phyloP scores from a whole-genome alignment of 2,888 invertebrate genomes.

The Odontothrips loti region DNA sequence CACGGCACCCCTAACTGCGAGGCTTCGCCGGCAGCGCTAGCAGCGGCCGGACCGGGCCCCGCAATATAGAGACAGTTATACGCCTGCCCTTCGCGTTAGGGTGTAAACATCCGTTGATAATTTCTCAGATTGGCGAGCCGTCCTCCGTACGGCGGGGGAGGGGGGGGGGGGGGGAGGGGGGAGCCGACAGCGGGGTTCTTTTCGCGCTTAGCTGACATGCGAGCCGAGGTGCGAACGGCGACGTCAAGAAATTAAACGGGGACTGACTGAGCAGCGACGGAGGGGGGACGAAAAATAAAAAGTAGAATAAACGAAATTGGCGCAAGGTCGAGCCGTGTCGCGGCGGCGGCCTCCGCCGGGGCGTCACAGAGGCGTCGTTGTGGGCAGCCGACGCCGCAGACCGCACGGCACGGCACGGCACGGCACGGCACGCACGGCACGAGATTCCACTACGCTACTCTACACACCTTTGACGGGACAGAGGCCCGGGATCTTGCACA shows the following conservation, averaged over 20 bases:
- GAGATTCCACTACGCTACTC: neutral
- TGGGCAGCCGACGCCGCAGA: neutral
- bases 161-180: too few species aligned
- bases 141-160: neutral
- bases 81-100: neutral
- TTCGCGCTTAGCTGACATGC: too few species aligned
- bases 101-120: constrained; percentile 21
- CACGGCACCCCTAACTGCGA: neutral
- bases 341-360: neutral
- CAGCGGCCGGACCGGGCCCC: neutral
- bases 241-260: too few species aligned
- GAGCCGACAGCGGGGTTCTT: too few species aligned
- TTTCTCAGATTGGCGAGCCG: constrained; percentile 7
- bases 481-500: constrained; percentile 2
- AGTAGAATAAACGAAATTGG: neutral
- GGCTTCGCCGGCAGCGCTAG: too few species aligned
- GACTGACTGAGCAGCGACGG: too few species aligned
- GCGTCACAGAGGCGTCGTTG: neutral
- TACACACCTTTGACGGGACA: neutral
- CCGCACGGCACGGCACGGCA: neutral
- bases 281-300: neutral
- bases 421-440: neutral
- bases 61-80: neutral
- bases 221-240: too few species aligned
- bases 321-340: too few species aligned